Conservation (phyloP, 2,888 invertebrate genomes). For the Pristionchus exspectatus region DNA sequence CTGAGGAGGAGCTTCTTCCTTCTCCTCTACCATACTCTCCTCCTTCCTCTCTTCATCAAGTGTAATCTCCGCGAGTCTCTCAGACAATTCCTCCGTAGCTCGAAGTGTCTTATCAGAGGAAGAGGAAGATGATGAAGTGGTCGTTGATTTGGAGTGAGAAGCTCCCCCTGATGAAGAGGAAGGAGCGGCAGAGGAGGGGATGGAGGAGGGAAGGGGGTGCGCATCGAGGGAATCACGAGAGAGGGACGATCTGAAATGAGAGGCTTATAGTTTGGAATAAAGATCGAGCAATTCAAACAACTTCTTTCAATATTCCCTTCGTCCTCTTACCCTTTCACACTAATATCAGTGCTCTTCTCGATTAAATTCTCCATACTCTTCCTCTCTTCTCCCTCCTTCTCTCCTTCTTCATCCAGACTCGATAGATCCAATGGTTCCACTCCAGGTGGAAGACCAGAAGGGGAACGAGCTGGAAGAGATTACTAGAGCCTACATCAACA, state of each 20-base stretch:
- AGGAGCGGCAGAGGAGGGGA: not conserved
- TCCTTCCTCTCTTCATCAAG: not conserved
- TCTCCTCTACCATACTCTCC: not conserved
- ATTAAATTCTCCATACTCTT: not conserved
- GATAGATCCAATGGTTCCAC: constrained; percentile 52
- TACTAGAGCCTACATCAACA: no score
- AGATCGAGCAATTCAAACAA: not conserved
- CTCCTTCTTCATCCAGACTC: constrained; percentile 12
- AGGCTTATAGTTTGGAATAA: not conserved
- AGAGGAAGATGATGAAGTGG: not conserved
- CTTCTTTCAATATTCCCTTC: not conserved
- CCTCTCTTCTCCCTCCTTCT: constrained; percentile 16
- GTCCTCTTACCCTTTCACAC: not conserved
- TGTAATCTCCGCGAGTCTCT: not conserved
- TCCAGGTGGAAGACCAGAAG: constrained; percentile 38
- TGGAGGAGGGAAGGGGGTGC: not conserved
- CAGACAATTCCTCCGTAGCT: not conserved
- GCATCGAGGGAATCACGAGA: not conserved
- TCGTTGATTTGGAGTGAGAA: not conserved
- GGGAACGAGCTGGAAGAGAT: constrained; percentile 33
- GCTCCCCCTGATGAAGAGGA: not conserved
- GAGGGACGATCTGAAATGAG: not conserved
- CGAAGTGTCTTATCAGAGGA: constrained; percentile 20
- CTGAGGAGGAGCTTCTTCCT: not conserved
- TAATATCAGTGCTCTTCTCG: constrained; percentile 2